Percentiles rank a stretch among this genome's conserved stretches.
phyloP scores from a whole-genome alignment of 2,113 vertebrate species.

The Malurus cyaneus region DNA sequence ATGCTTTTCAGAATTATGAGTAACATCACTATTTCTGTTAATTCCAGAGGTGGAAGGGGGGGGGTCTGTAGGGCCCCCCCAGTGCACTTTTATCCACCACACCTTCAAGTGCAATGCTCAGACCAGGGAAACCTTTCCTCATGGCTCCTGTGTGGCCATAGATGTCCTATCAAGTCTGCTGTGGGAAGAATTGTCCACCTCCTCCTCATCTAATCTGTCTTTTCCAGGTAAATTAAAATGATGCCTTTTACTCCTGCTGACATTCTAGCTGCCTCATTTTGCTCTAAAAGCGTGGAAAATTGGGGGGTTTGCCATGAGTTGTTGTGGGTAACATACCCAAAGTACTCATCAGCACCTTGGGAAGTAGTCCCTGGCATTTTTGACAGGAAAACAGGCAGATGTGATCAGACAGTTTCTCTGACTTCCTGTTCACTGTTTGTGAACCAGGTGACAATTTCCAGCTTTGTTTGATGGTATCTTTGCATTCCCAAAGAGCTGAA shows the following conservation, averaged over 20 bases:
- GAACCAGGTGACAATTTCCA: neutral
- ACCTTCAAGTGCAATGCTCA: neutral
- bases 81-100: neutral
- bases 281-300: neutral
- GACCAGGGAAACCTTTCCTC: neutral
- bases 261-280: neutral
- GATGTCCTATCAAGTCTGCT: neutral
- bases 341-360: neutral
- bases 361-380: neutral
- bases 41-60: neutral
- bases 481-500: neutral
- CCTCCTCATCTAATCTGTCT: neutral
- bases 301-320: neutral
- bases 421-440: neutral
- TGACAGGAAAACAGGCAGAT: neutral
- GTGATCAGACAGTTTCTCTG: neutral
- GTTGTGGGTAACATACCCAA: neutral
- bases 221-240: neutral
- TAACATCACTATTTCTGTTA: neutral
- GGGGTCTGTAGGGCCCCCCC: no score
- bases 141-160: neutral
- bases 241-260: neutral
- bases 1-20: neutral
- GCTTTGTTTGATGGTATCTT: neutral
- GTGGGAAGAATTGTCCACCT: neutral